phyloP scores from a whole-genome alignment of 2,113 vertebrate genomes.

The Notiomystis cincta region DNA sequence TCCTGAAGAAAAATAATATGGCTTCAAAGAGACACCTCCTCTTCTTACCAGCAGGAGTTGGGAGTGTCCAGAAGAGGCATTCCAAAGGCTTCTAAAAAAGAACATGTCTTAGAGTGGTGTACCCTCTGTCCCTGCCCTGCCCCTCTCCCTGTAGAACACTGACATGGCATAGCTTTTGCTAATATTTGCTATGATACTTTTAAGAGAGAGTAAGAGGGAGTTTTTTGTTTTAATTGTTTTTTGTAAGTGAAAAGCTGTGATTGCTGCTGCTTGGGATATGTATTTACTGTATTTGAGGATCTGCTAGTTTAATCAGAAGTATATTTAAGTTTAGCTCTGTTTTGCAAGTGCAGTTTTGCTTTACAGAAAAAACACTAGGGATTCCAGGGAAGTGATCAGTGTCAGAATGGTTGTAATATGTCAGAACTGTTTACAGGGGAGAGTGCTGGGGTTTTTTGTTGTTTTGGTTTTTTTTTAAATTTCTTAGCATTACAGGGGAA shows the following conservation, averaged over 20 bases:
- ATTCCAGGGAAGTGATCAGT: background rate
- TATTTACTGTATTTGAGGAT: background rate
- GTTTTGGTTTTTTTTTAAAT: background rate
- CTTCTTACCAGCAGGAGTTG: background rate
- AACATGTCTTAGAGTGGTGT: background rate
- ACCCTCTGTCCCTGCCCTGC: background rate
- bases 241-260: background rate
- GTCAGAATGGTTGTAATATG: background rate
- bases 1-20: background rate
- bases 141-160: rapidly evolving
- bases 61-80: background rate
- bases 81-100: background rate
- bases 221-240: background rate
- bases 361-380: background rate
- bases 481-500: background rate
- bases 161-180: background rate
- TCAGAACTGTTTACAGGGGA: background rate
- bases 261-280: background rate
- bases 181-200: background rate
- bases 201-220: background rate
- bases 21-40: background rate
- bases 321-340: background rate
- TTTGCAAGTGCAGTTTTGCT: background rate
- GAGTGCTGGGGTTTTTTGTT: background rate
- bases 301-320: background rate